These are phyloP conservation scores for Pollachius pollachius DNA, from an alignment of 2,113 vertebrate species.

Conservation along the genomic window DNA sequence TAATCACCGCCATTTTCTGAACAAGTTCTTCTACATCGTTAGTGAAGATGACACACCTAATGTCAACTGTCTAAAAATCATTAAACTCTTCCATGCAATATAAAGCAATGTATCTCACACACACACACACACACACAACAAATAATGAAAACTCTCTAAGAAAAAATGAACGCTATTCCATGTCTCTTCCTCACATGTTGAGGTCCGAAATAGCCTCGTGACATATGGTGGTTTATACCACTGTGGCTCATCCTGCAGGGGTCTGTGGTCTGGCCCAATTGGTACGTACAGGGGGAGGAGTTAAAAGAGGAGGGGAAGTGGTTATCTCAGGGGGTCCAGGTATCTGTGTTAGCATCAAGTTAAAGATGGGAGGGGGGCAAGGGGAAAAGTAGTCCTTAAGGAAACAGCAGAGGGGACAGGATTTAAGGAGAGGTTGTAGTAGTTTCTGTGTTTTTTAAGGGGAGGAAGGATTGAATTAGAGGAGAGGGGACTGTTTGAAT, in stretches of 20 bases:
- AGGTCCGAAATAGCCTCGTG: too few species aligned
- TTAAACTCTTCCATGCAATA: too few species aligned
- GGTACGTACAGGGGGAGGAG: slow-evolving; percentile 64
- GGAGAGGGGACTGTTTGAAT: slow-evolving; percentile 48
- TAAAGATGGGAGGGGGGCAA: slow-evolving; percentile 22
- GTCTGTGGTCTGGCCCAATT: slow-evolving; percentile 70
- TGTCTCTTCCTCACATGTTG: too few species aligned
- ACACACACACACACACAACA: too few species aligned
- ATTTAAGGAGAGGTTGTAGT: slow-evolving; percentile 18
- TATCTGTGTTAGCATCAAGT: slow-evolving; percentile 54
- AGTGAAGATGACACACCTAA: too few species aligned
- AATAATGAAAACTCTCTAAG: too few species aligned
- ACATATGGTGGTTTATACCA: too few species aligned
- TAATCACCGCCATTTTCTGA: too few species aligned
- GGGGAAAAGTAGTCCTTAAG: slow-evolving; percentile 22
- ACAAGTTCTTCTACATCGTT: too few species aligned
- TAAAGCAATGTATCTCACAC: too few species aligned
- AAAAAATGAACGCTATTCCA: too few species aligned
- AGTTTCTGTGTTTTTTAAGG: slow-evolving; percentile 32
- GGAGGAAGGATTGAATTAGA: slow-evolving; percentile 38
- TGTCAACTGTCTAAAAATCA: too few species aligned
- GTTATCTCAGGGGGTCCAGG: slow-evolving; percentile 22
- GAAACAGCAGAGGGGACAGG: slow-evolving; percentile 30
- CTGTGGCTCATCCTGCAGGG: not conserved
- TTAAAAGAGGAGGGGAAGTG: slow-evolving; percentile 55